phyloP scores from a whole-genome alignment of 1,140 invertebrate genomes.

The Drosophila miranda region DNA sequence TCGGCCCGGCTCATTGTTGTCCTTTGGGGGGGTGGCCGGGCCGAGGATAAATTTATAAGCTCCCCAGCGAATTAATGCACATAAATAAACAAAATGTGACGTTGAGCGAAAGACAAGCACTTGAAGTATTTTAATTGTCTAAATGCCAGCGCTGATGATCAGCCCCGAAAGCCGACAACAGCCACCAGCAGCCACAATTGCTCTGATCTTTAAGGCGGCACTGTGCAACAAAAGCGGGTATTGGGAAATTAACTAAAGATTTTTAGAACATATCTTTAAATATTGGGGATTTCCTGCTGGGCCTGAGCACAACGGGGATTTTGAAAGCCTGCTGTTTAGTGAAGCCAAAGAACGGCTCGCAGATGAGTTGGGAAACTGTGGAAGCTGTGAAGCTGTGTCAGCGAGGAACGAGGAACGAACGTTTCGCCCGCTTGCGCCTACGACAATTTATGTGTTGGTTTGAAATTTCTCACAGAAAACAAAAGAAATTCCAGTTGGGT shows the following conservation, averaged over 20 bases:
- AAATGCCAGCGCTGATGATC: conserved; percentile 77
- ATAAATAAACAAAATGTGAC: conserved; percentile 80
- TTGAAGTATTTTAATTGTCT: conserved; percentile 82
- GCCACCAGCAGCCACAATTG: conserved; percentile 32
- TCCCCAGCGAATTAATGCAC: conserved; percentile 76
- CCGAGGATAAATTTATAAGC: conserved; percentile 70
- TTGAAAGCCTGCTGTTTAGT: conserved; percentile 20
- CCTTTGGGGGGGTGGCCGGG: conserved; percentile 3
- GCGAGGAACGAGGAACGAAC: conserved; percentile 15
- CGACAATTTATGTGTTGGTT: conserved; percentile 78
- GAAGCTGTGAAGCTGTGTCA: conserved; percentile 34
- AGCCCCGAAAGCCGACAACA: conserved; percentile 44
- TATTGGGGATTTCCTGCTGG: too few relatives aligned
- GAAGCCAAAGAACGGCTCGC: conserved; percentile 17
- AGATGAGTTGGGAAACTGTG: conserved; percentile 34
- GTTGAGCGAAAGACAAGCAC: conserved; percentile 80
- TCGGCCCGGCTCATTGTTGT: conserved; percentile 57
- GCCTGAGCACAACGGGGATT: too few relatives aligned
- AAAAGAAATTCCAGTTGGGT: conserved; percentile 76
- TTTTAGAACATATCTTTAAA: too few relatives aligned
- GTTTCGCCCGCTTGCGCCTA: conserved; percentile 61
- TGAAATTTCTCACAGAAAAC: conserved; percentile 81
- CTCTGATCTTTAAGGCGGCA: conserved; percentile 25
- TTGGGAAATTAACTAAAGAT: background rate
- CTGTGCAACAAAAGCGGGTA: conserved; percentile 12